Percentiles rank a stretch among this genome's conserved stretches.
phyloP scores from a whole-genome alignment of 2,888 invertebrate genomes.

The Nephrotoma guestfalica region DNA sequence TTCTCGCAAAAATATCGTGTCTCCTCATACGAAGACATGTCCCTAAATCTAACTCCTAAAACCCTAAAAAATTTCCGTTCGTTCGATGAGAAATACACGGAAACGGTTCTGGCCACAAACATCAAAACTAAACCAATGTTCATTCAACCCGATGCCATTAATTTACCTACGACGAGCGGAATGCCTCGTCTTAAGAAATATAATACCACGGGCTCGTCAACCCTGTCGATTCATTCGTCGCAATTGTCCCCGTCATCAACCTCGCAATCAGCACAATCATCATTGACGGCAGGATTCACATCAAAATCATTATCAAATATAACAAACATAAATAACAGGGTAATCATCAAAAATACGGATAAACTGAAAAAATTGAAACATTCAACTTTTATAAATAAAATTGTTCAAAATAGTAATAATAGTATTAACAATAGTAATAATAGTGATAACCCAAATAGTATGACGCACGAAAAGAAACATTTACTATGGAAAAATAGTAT shows the following conservation, averaged over 20 bases:
- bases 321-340: slow-evolving; percentile 14
- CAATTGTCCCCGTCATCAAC: neutral
- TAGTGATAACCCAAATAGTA: neutral
- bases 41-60: slow-evolving; percentile 22
- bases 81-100: slow-evolving; percentile 28
- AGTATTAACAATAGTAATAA: neutral
- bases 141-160: neutral
- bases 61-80: slow-evolving; percentile 30
- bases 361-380: neutral
- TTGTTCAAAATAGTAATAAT: neutral
- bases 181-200: neutral
- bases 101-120: neutral
- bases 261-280: neutral
- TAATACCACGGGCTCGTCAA: neutral
- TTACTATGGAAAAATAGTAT: slow-evolving; percentile 5
- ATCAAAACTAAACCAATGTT: neutral
- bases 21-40: slow-evolving; percentile 33
- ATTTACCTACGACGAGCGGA: neutral
- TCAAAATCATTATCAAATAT: neutral
- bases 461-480: neutral
- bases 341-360: slow-evolving; percentile 19
- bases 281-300: neutral
- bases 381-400: neutral
- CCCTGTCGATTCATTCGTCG: neutral
- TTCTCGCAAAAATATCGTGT: slow-evolving; percentile 33